Evolutionary conservation across 2,888 invertebrate genomes (phyloP), one percentile per base, ranked within the genome.

Genomic region (Tolmerus cingulatus): DNA sequence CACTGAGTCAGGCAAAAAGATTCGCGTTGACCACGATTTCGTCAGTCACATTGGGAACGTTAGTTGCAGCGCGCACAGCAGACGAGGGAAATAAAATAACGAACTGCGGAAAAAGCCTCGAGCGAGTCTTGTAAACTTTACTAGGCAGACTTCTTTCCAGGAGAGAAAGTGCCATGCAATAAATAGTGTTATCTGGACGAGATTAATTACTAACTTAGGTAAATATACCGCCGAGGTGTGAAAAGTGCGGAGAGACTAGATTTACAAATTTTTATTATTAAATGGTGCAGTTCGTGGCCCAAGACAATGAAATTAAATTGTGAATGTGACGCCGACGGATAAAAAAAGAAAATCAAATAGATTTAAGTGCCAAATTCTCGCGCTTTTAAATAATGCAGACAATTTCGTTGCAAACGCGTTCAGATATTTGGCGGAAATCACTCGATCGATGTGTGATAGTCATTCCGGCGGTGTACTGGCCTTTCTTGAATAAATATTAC

Each of bases 81-180:
- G 8, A 3, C n/a, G 66, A 66, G 23, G 3, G 12, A 57, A 57
- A 23, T 9, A 12, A 57, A 57, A 23, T 9, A 66, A 19, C 14
- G 43, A 19, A 66, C 27, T 66, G 27, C 66, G 66, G 27, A 66
- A 27, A 66, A 46, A 66, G 27, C 23, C 66, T 66, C 66, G 66
- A 66, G 5, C 66, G 27, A 66, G 7, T 23, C 27, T 23, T 23
- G 66, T 12, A 66, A 66, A 12, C 14, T 66, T 23, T 9, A 46
- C 4, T 46, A 8, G 27, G 23, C 12, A 66, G 23, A 3, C 66
- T 12, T 12, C 9, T 66, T 66, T 51, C 19, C 66, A 66, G 40
- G 57, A 19, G 57, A 37, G 82, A 82, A 82, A 82, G 82, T 82
- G 82, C 9, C 3, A 82, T 82, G 57, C 51, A 19, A 82, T 82